Conservation (phyloP, 2,888 invertebrate species). For the Eristalinus aeneus region DNA sequence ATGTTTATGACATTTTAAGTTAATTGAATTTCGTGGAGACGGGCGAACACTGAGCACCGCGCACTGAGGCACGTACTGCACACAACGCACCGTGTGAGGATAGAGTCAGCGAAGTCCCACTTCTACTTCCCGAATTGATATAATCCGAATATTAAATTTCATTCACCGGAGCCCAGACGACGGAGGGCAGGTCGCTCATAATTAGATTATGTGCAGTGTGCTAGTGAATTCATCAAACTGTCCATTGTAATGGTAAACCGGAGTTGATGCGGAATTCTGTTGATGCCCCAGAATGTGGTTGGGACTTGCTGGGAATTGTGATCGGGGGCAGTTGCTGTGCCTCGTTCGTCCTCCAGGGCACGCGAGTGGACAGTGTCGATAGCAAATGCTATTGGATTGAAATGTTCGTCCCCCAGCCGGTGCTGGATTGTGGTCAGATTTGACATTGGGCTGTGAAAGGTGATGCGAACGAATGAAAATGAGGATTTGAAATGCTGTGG, state of each 20-base stretch:
- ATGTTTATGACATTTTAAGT: slow-evolving; percentile 69
- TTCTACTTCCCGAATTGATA: slow-evolving; percentile 34
- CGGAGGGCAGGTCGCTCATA: slow-evolving; percentile 15
- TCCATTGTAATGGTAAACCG: slow-evolving; percentile 51
- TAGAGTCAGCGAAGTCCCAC: not conserved
- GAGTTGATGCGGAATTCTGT: slow-evolving; percentile 27
- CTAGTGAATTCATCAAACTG: slow-evolving; percentile 15
- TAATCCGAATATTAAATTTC: slow-evolving; percentile 69
- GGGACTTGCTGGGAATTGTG: not conserved
- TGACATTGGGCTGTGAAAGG: not conserved
- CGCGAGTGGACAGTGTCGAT: not conserved
- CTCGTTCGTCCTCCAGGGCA: not conserved
- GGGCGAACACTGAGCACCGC: slow-evolving; percentile 13
- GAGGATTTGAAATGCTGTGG: not conserved
- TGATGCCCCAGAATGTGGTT: not conserved
- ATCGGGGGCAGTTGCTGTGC: not conserved
- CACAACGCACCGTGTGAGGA: slow-evolving; percentile 1
- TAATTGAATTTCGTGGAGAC: slow-evolving; percentile 66
- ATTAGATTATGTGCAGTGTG: slow-evolving; percentile 49
- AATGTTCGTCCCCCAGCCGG: not conserved
- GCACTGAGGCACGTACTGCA: slow-evolving; percentile 48
- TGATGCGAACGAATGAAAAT: not conserved
- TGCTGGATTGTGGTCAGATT: not conserved
- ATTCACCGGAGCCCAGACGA: slow-evolving; percentile 22
- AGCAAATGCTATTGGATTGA: not conserved